Evolutionary conservation across 2,888 invertebrate species (phyloP).

Genomic region (Coelopa pilipes): DNA sequence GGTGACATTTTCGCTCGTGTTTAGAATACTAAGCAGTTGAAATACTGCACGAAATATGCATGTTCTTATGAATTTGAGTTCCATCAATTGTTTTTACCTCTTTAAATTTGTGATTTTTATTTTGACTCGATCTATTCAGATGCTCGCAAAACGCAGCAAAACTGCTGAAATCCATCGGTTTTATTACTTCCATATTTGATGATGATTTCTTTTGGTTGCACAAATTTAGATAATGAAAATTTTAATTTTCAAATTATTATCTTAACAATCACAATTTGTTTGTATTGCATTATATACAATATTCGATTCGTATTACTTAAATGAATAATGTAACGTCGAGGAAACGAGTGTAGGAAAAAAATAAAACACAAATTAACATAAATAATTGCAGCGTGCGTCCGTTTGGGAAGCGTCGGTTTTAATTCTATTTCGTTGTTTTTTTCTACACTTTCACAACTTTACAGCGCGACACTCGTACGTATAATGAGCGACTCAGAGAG

Average conservation of each 20-base stretch:
- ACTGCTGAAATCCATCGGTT: conserved; percentile 64
- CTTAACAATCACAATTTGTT: conserved; percentile 33
- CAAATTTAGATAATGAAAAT: conserved; percentile 20
- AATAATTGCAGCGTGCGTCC: conserved; percentile 18
- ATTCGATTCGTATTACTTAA: background rate
- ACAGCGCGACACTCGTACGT: conserved; percentile 65
- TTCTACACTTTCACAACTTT: conserved; percentile 61
- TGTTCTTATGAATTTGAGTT: background rate
- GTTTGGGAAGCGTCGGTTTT: conserved; percentile 16
- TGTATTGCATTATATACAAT: conserved; percentile 8
- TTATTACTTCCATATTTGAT: conserved; percentile 60
- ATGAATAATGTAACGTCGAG: background rate
- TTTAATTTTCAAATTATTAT: conserved; percentile 17
- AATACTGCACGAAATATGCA: too few species aligned
- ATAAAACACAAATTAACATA: conserved; percentile 3
- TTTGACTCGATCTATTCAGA: conserved; percentile 58
- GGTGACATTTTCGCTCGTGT: too few species aligned
- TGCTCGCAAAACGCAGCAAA: conserved; percentile 63
- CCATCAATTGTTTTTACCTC: conserved; percentile 16
- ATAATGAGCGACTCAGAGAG: conserved; percentile 57
- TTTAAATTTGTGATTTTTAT: conserved; percentile 24
- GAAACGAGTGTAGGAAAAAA: background rate
- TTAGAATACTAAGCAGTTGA: too few species aligned
- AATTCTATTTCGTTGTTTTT: background rate
- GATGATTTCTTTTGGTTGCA: conserved; percentile 24